Evolutionary conservation across 2,113 vertebrate genomes (phyloP).

Genomic region (Tinamus guttatus): DNA sequence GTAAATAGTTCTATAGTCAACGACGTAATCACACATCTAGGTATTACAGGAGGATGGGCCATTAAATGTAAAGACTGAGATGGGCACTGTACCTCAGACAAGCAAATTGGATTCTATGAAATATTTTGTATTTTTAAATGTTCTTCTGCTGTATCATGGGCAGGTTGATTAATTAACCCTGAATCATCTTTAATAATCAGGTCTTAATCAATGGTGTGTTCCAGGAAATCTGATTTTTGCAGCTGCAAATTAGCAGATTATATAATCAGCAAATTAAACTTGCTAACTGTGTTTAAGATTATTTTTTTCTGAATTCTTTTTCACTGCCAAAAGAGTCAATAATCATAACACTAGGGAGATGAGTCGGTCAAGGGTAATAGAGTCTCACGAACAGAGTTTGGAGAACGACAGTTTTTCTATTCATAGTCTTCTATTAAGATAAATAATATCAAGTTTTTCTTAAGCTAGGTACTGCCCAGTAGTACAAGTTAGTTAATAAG

Average conservation of each 20-base stretch:
- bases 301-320: neutral
- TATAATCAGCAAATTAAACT: neutral
- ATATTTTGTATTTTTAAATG: neutral
- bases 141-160: neutral
- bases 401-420: neutral
- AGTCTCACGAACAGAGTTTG: neutral
- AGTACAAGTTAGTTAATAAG: neutral
- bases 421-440: neutral
- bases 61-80: neutral
- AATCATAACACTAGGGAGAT: neutral
- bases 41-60: neutral
- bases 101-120: neutral
- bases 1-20: neutral
- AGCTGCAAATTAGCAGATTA: neutral
- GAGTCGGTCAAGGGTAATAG: neutral
- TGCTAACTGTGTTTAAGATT: neutral
- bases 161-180: neutral
- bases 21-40: neutral
- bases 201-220: neutral
- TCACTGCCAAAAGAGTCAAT: neutral
- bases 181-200: neutral
- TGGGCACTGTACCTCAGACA: neutral
- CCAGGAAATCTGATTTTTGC: neutral
- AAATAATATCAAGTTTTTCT: neutral
- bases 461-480: neutral